Evolutionary conservation across 2,888 invertebrate genomes (phyloP).

Genomic region (Crossocerus cetratus): DNA sequence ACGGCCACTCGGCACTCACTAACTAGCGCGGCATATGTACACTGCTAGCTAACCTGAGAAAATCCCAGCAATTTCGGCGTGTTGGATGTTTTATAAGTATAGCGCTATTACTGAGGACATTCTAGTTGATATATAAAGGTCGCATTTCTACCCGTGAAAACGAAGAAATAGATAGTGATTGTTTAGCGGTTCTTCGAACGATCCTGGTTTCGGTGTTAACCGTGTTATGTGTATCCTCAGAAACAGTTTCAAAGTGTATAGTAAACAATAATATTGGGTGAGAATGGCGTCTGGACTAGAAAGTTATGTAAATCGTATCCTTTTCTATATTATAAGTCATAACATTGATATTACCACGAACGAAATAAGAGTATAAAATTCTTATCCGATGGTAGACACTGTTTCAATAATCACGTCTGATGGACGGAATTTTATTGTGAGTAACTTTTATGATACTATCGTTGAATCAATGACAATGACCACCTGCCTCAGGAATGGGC

Average conservation of each 20-base stretch:
- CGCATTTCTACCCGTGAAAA: no score
- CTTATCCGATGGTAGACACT: slow-evolving; percentile 80
- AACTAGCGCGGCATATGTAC: no score
- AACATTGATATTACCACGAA: not conserved
- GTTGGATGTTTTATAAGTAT: no score
- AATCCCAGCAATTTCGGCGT: no score
- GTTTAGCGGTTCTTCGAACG: not conserved
- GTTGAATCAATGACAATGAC: not conserved
- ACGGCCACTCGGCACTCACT: no score
- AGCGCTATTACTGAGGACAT: no score
- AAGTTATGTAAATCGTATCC: slow-evolving; percentile 90
- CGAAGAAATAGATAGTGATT: no score
- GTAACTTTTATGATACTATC: slow-evolving; percentile 63
- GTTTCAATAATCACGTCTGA: slow-evolving; percentile 97
- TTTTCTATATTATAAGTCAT: slow-evolving; percentile 69
- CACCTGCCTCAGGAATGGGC: not conserved
- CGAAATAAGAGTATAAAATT: not conserved
- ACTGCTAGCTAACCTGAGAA: no score
- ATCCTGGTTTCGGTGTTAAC: not conserved
- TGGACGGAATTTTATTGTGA: slow-evolving; percentile 94
- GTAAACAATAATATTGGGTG: slow-evolving; percentile 19
- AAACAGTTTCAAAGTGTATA: slow-evolving; percentile 25
- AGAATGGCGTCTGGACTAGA: slow-evolving; percentile 91
- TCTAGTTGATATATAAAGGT: no score
- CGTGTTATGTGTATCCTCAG: slow-evolving; percentile 13